Evolutionary conservation across 2,888 invertebrate species (phyloP).

Genomic region (Syrista parreyssii): DNA sequence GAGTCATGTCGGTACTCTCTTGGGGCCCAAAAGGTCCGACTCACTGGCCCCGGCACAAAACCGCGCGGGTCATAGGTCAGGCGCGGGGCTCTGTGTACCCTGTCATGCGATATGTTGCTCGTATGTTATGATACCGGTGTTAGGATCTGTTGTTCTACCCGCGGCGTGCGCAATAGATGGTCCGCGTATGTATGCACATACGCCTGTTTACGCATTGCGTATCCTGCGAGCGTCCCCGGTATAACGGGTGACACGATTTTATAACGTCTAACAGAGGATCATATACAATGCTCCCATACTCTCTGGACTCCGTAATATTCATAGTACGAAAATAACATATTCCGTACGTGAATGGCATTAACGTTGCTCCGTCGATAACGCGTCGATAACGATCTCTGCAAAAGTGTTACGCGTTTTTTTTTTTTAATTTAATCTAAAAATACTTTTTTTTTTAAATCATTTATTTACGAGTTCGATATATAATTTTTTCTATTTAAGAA

Average conservation of each 20-base stretch:
- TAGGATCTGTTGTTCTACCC: conserved; percentile 32
- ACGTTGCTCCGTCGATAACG: neutral
- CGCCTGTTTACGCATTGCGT: neutral
- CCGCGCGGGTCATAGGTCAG: conserved; percentile 58
- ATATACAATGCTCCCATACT: neutral
- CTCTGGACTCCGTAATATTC: neutral
- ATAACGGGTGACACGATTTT: neutral
- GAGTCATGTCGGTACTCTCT: conserved; percentile 27
- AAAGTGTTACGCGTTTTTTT: neutral
- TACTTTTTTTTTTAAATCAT: neutral
- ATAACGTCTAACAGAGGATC: neutral
- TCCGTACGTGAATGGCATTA: neutral
- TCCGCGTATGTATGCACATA: neutral
- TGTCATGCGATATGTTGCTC: conserved; percentile 62
- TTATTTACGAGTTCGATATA: neutral
- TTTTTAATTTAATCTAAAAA: neutral
- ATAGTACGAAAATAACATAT: neutral
- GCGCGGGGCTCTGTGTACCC: conserved; percentile 50
- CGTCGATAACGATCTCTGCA: neutral
- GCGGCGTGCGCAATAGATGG: neutral
- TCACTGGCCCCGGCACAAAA: conserved; percentile 46
- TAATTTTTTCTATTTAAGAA: neutral
- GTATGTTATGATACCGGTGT: conserved; percentile 51
- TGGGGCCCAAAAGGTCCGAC: conserved; percentile 42
- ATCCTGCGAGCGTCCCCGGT: neutral